Percentiles rank a stretch among this genome's conserved stretches.
phyloP scores from a whole-genome alignment of 2,888 invertebrate genomes.

The Cataglyphis cursor region DNA sequence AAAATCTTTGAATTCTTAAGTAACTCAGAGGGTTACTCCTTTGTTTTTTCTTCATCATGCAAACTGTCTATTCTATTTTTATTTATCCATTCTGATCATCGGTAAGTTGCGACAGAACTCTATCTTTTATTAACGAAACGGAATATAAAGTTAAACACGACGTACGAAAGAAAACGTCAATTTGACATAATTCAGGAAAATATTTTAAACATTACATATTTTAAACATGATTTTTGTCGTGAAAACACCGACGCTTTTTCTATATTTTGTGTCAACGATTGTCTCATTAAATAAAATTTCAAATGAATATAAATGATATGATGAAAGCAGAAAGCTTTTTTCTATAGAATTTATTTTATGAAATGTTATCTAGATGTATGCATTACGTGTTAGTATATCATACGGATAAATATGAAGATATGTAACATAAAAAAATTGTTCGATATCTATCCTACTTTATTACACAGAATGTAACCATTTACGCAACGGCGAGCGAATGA shows the following conservation, averaged over 20 bases:
- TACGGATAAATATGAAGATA: not conserved
- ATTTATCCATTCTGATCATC: constrained; percentile 26
- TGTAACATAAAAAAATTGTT: not conserved
- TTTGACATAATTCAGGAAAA: constrained; percentile 9
- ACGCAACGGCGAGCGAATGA: not conserved
- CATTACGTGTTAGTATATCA: not conserved
- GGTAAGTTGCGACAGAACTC: constrained; percentile 39
- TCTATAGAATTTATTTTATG: constrained; percentile 17
- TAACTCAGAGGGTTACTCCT: not conserved
- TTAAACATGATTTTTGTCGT: constrained; percentile 40
- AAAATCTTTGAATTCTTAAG: constrained; percentile 14
- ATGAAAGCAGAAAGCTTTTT: constrained; percentile 1
- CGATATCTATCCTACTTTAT: not conserved
- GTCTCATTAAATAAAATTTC: constrained; percentile 54
- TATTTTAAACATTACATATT: not conserved
- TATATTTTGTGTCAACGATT: constrained; percentile 47
- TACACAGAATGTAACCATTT: not conserved
- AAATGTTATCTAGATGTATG: constrained; percentile 7
- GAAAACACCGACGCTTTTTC: constrained; percentile 26
- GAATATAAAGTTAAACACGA: not conserved
- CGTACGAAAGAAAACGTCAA: not conserved
- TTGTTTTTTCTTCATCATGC: constrained; percentile 27
- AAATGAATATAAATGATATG: constrained; percentile 25
- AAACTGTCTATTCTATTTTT: constrained; percentile 20
- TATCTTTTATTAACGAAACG: not conserved